These are phyloP conservation scores for Spilogale gracilis DNA, from an alignment of 2,113 vertebrate species.

Conservation along the genomic window DNA sequence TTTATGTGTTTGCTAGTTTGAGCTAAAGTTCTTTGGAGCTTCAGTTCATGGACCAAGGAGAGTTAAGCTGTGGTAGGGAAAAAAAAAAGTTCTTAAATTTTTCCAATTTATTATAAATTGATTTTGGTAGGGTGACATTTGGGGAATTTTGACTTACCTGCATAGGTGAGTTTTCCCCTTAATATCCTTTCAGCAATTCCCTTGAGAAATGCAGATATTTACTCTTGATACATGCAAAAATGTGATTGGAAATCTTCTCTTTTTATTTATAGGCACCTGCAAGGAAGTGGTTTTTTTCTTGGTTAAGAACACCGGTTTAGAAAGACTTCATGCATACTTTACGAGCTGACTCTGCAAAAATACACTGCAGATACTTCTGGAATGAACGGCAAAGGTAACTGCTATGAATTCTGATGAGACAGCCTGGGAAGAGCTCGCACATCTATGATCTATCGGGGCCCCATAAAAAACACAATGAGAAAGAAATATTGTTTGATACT, in stretches of 20 bases:
- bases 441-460: background rate
- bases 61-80: background rate
- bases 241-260: background rate
- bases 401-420: constrained; percentile 49
- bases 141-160: constrained; percentile 36
- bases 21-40: background rate
- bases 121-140: background rate
- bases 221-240: background rate
- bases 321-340: constrained; percentile 44
- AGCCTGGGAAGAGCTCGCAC: background rate
- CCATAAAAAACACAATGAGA: background rate
- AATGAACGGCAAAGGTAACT: background rate
- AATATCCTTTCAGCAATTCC: constrained; percentile 4
- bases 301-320: constrained; percentile 14
- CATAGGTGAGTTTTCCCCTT: constrained; percentile 30
- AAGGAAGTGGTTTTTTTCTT: constrained; percentile 46
- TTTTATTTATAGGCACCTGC: constrained; percentile 41
- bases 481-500: background rate
- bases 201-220: background rate
- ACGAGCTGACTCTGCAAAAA: constrained; percentile 41
- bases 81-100: background rate
- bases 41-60: constrained; percentile 2
- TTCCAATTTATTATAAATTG: background rate
- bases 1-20: constrained; percentile 4
- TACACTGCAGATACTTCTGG: background rate